Base-by-base conservation (phyloP, 2,113 vertebrate species). In the Fukomys damarensis region DNA sequence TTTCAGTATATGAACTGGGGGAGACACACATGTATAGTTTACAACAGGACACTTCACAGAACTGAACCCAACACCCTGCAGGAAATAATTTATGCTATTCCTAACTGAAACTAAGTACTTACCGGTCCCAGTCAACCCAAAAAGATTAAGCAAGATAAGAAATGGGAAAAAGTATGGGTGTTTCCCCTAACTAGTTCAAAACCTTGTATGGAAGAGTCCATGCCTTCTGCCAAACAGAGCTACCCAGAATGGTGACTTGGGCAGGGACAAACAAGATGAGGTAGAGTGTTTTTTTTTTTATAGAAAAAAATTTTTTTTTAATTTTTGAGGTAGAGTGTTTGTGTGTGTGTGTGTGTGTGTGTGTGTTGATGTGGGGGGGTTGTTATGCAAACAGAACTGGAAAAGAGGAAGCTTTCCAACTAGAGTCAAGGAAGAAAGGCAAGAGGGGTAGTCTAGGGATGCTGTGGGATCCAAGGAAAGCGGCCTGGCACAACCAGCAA, bases 371-470 rank as follows among this genome's bases (percentile, higher is more conserved):
- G 10, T 11, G 26, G 4, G 12, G 22, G 11, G 20, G 65, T 2
- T 59, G 14, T 54, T 41, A 22, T 28, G 46, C 1, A 63, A 56
- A 72, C 26, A 65, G 7, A 70, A 11, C 41, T 63, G 68, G 52
- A 87, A 84, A 92, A 43, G 56, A 89, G 30, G 70, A 8, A 80
- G 5, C 30, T 89, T 88, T 94, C 28, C 82, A 41, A 84, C 20
- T 20, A 79, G 13, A 82, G 46, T 54, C 6, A 10, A 14, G 70
- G 52, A 38, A 92, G 41, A 56, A 76, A 43, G 74, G 4, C 28
- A 35, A 61, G 49, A 79, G 19, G 4, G 17, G 58, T 59, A 35
- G 35, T 56, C 17, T 96, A n/a, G 2, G 46, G 74, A 46, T 30
- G 38, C 63, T 65, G 46, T 8, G 52, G 41, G 35, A 38, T 61